Evolutionary conservation across 2,888 invertebrate species (phyloP), one percentile per base, ranked within the genome.

Genomic region (Lamellibrachia satsuma): DNA sequence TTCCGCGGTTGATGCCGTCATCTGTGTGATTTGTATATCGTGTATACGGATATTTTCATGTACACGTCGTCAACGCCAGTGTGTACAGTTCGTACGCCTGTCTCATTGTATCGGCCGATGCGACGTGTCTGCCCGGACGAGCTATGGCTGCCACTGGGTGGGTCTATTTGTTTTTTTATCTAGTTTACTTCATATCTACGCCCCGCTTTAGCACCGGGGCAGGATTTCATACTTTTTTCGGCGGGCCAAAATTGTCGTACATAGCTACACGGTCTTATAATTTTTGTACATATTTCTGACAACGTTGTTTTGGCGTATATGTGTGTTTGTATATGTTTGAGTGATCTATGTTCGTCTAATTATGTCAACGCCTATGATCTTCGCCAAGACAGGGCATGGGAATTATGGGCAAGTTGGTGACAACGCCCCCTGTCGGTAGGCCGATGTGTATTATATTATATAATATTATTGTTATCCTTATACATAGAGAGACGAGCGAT

Each of bases 401-500:
- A 22, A n/a, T 75, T 22, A 75, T 75, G 75, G 75, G 75, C 75
- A 75, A 75, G 75, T 22, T 75, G 75, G 75, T 75, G 75, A 75
- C 75, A 75, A 75, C 75, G 75, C 75, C 75, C 75, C 75, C 75
- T 75, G 75, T 15, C 75, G 75, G 75, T 75, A 75, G 75, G n/a
- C 75, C 75, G n/a, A 75, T 75, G 75, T 75, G 75, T 75, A 75
- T 75, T 75, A 75, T 75, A 75, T 75, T 75, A 75, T 75, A 75
- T 75, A 75, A 75, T 75, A 75, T 75, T 75, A 75, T 75, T 75
- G 75, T 75, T 75, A 75, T 75, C 22, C 75, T 22, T 75, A 75
- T 75, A 75, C 75, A 75, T 75, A 75, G 75, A 15, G 22, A 22
- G 75, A 75, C 75, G 75, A 75, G 75, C 22, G 15, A n/a, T 75